Evolutionary conservation across 92 coral and sea anemone genomes (phyloP).

Genomic region (Micromussa lordhowensis): DNA sequence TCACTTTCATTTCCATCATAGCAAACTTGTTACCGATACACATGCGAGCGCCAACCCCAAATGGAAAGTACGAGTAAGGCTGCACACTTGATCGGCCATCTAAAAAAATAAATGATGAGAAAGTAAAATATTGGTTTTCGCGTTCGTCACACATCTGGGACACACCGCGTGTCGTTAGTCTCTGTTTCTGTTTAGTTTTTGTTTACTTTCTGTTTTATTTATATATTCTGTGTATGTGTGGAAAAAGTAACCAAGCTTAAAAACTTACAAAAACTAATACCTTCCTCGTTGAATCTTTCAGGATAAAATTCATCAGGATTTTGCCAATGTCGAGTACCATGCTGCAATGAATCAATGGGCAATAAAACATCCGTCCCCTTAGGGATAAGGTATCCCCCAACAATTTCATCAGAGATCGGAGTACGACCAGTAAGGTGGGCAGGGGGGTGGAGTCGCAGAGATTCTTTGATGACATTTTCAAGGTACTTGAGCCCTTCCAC

Average conservation of each 20-base stretch:
- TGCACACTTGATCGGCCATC: conserved; percentile 9
- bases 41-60: conserved; percentile 75
- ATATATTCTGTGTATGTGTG: too few species aligned
- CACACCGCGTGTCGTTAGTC: too few species aligned
- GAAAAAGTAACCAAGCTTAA: too few species aligned
- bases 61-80: conserved; percentile 70
- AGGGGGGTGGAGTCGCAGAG: conserved; percentile 79
- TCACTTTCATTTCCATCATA: conserved; percentile 65
- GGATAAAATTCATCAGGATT: conserved; percentile 73
- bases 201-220: too few species aligned
- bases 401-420: conserved; percentile 48
- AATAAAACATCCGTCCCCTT: conserved; percentile 50
- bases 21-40: conserved; percentile 84
- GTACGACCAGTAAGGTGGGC: conserved; percentile 56
- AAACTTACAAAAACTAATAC: conserved; percentile 32
- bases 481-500: conserved; percentile 60
- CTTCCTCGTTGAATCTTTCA: conserved; percentile 66
- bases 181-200: too few species aligned
- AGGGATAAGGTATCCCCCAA: conserved; percentile 74
- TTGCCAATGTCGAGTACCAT: conserved; percentile 61
- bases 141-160: too few species aligned
- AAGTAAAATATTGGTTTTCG: not conserved
- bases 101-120: not conserved
- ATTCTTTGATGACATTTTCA: conserved; percentile 65
- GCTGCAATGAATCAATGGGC: conserved; percentile 61